Percentiles rank a stretch among this genome's conserved stretches.
These are phyloP conservation scores for Craniophora ligustri DNA, from an alignment of 2,888 invertebrate species.

Conservation along the genomic window DNA sequence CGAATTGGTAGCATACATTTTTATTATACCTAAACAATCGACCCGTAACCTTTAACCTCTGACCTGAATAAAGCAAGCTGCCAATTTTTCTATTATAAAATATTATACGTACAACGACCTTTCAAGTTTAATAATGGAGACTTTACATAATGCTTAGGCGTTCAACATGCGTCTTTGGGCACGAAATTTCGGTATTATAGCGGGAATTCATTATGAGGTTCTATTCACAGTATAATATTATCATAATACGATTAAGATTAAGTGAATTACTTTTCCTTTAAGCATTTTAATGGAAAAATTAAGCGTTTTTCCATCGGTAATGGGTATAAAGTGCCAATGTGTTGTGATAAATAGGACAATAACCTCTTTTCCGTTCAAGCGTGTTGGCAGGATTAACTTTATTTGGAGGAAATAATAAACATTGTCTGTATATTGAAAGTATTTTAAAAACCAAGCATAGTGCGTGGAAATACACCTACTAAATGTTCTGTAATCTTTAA, in stretches of 20 bases:
- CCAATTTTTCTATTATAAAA: conserved; percentile 10
- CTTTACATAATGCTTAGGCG: conserved; percentile 39
- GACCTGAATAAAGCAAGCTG: conserved; percentile 15
- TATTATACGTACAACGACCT: conserved; percentile 54
- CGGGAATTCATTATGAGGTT: conserved; percentile 39
- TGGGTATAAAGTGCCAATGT: neutral
- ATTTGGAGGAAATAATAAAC: neutral
- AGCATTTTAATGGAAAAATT: no score
- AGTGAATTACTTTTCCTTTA: conserved; percentile 5
- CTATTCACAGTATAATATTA: conserved; percentile 10
- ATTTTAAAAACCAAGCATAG: no score
- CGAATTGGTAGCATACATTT: neutral
- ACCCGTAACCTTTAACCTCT: conserved; percentile 21
- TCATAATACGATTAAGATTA: conserved; percentile 6
- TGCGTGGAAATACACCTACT: no score
- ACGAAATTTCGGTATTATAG: conserved; percentile 45
- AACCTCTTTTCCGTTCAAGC: neutral
- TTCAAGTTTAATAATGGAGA: conserved; percentile 31
- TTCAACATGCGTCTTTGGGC: conserved; percentile 41
- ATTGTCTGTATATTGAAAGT: no score
- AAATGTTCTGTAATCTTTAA: no score
- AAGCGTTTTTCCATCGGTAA: no score
- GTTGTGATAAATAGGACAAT: neutral
- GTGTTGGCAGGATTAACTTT: neutral
- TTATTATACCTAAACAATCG: conserved; percentile 16